phyloP scores from a whole-genome alignment of 2,113 vertebrate species.

The Ovibos moschatus region DNA sequence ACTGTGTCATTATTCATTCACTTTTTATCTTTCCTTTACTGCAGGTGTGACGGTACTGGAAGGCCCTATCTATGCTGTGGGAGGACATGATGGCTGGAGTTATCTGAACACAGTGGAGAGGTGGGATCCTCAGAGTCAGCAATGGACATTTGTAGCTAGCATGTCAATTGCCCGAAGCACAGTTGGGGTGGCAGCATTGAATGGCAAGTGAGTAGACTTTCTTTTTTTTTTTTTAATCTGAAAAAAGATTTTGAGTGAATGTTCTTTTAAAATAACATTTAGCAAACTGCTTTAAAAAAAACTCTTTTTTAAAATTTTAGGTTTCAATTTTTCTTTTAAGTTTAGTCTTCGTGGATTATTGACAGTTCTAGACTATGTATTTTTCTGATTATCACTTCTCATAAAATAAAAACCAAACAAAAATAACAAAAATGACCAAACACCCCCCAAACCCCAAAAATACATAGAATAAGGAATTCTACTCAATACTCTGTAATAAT shows the following conservation, averaged over 20 bases:
- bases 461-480: not conserved
- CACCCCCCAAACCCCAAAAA: fast-evolving
- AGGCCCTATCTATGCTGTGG: conserved; percentile 88
- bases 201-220: conserved; percentile 86
- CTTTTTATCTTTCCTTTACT: conserved; percentile 39
- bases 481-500: not conserved
- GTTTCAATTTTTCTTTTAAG: not conserved
- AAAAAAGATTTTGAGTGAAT: not conserved
- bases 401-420: not conserved
- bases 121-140: conserved; percentile 87
- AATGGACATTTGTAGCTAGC: conserved; percentile 87
- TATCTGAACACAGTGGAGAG: conserved; percentile 87
- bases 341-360: not conserved
- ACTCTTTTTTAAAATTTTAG: not conserved
- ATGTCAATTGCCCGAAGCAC: conserved; percentile 88
- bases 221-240: not conserved
- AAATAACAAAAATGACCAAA: not conserved
- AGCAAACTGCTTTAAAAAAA: not conserved
- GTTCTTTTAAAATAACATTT: not conserved
- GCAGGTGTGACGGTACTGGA: conserved; percentile 87
- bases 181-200: conserved; percentile 86
- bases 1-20: not conserved
- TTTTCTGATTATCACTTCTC: not conserved
- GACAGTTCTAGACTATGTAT: not conserved
- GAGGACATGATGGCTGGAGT: conserved; percentile 88